phyloP scores from a whole-genome alignment of 30 jellyfish, hydroid and myxozoan species.

The Turritopsis dohrnii region DNA sequence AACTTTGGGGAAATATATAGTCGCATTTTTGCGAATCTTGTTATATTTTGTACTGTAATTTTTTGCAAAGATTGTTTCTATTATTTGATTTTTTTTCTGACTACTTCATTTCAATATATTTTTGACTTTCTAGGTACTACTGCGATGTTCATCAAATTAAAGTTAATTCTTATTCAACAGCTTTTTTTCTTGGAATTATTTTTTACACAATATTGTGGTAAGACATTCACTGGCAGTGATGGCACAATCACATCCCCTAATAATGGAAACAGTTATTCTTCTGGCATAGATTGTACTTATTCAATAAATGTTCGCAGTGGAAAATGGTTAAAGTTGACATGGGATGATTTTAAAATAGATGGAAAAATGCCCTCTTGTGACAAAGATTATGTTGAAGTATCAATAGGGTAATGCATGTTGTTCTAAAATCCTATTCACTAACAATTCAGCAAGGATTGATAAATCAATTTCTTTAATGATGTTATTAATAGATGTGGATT shows the following conservation, averaged over 20 bases:
- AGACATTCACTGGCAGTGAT: background rate
- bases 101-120: too few species aligned
- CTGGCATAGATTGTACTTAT: slow-evolving; percentile 5
- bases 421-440: background rate
- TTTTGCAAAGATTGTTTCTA: too few species aligned
- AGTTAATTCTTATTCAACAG: background rate
- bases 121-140: too few species aligned
- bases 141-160: background rate
- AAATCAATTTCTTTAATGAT: background rate
- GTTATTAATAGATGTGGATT: background rate
- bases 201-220: background rate
- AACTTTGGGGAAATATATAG: too few species aligned
- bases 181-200: background rate
- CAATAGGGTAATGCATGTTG: slow-evolving; percentile 6
- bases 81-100: too few species aligned
- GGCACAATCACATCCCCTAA: background rate
- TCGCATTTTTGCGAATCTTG: too few species aligned
- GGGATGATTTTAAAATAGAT: slow-evolving; percentile 9
- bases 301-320: background rate
- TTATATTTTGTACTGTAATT: too few species aligned
- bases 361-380: slow-evolving; percentile 23
- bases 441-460: background rate
- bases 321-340: slow-evolving; percentile 13
- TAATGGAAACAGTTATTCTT: background rate
- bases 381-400: slow-evolving; percentile 19